Conservation (phyloP, 2,113 vertebrate genomes). For the Canis aureus region DNA sequence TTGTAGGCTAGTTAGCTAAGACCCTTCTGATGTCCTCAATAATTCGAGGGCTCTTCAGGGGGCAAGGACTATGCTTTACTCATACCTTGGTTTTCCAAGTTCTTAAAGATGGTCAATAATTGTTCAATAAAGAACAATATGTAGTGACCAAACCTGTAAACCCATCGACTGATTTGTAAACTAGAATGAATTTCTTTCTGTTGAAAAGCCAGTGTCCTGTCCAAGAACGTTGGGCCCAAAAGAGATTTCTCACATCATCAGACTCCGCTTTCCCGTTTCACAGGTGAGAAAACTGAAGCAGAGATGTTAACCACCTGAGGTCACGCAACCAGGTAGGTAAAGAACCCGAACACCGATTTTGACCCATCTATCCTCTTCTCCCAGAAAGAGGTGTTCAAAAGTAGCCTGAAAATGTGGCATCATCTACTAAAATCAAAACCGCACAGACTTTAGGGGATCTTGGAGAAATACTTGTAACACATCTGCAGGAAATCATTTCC, state of each 20-base stretch:
- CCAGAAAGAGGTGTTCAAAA: not conserved
- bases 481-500: not conserved
- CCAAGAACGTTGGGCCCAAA: slow-evolving; percentile 34
- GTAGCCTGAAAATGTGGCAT: not conserved
- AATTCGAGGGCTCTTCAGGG: not conserved
- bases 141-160: not conserved
- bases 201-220: not conserved
- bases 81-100: not conserved
- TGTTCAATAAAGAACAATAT: not conserved
- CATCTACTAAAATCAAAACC: slow-evolving; percentile 7
- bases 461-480: not conserved
- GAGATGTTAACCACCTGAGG: not conserved
- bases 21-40: not conserved
- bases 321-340: not conserved
- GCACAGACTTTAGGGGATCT: not conserved
- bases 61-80: not conserved
- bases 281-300: slow-evolving; percentile 35
- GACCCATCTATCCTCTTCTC: not conserved
- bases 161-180: not conserved
- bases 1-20: not conserved
- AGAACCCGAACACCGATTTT: not conserved
- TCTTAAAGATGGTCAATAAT: slow-evolving; percentile 16
- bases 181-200: not conserved
- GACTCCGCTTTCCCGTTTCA: not conserved
- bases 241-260: not conserved